Conservation (phyloP, 1,140 invertebrate genomes). For the Tetramorium alpestre region DNA sequence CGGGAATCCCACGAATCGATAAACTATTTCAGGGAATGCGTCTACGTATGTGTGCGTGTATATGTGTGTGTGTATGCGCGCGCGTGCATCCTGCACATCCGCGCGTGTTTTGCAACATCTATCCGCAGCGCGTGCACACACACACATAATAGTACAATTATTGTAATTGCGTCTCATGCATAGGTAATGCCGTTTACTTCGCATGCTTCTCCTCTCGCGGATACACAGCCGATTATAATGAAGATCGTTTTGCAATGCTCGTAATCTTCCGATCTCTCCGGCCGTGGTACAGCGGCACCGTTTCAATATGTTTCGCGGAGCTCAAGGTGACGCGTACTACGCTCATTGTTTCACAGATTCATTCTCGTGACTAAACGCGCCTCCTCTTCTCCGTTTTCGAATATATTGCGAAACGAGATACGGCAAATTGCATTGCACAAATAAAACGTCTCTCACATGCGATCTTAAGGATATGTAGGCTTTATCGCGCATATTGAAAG, state of each 20-base stretch:
- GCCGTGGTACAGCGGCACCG: neutral
- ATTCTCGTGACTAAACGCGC: neutral
- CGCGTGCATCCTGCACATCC: slow-evolving; percentile 2
- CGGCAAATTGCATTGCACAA: neutral
- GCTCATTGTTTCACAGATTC: slow-evolving; percentile 31
- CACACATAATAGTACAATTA: slow-evolving; percentile 44
- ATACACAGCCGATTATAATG: slow-evolving; percentile 56
- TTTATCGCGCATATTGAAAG: neutral
- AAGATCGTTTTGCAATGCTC: slow-evolving; percentile 59
- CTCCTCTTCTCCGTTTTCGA: neutral
- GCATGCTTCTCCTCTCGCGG: slow-evolving; percentile 31
- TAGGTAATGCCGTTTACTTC: slow-evolving; percentile 56
- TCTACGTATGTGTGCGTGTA: neutral
- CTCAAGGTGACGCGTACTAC: slow-evolving; percentile 50
- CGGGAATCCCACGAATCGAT: slow-evolving; percentile 34
- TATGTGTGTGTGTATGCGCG: neutral
- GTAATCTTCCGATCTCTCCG: slow-evolving; percentile 55
- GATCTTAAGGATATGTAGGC: neutral
- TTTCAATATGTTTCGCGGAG: slow-evolving; percentile 16
- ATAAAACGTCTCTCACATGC: neutral
- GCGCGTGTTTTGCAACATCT: slow-evolving; percentile 39
- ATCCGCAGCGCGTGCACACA: neutral
- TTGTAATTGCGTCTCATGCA: slow-evolving; percentile 60
- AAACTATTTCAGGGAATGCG: slow-evolving; percentile 42
- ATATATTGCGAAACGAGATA: neutral